Percentiles rank a stretch among this genome's conserved stretches.
Evolutionary conservation across 1,140 invertebrate genomes (phyloP).

Genomic region (Halyomorpha halys): DNA sequence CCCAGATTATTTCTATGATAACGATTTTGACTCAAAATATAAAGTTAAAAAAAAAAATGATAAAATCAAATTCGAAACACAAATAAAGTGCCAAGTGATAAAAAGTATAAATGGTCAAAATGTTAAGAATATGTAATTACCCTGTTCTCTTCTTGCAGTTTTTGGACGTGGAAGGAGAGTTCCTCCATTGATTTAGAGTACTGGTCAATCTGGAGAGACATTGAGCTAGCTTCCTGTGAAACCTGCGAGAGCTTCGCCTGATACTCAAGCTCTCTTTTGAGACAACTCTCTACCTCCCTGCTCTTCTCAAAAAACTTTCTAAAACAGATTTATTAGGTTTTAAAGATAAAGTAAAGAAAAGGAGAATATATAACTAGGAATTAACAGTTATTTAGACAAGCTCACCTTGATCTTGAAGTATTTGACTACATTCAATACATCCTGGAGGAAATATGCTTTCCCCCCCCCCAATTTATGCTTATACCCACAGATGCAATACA

Average conservation of each 20-base stretch:
- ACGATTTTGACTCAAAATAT: no score
- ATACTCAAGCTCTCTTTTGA: constrained; percentile 8
- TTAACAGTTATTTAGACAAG: background rate
- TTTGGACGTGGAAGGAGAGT: background rate
- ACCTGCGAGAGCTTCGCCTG: background rate
- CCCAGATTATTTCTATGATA: no score
- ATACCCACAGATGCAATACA: no score
- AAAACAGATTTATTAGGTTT: background rate
- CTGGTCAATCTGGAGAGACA: background rate
- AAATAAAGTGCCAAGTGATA: background rate
- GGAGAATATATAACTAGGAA: background rate
- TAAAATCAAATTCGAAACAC: background rate
- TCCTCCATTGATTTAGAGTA: constrained; percentile 13
- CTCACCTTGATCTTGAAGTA: background rate
- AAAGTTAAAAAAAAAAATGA: no score
- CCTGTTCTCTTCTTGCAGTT: background rate
- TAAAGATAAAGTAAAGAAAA: background rate
- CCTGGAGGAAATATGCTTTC: no score
- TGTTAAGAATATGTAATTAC: background rate
- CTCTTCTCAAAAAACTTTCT: constrained; percentile 12
- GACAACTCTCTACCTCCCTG: background rate
- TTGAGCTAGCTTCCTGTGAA: background rate
- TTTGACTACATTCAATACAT: no score
- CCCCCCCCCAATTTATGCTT: no score
- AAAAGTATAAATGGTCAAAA: background rate